Evolutionary conservation across 2,888 invertebrate species (phyloP).

Genomic region (Phlogophora meticulosa): DNA sequence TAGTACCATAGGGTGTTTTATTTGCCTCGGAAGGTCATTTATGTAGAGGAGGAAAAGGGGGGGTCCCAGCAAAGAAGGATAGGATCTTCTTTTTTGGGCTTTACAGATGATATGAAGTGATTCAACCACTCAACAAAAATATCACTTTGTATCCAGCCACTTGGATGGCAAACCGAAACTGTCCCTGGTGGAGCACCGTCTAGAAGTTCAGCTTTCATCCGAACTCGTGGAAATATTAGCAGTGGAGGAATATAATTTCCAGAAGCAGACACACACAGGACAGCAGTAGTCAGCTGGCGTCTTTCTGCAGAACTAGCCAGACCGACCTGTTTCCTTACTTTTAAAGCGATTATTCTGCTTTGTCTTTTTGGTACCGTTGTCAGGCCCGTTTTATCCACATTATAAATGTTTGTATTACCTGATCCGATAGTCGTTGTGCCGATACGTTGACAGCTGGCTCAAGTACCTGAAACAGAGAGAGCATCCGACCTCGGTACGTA

Average conservation of each 20-base stretch:
- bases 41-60: no score
- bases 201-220: slow-evolving; percentile 7
- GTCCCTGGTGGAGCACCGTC: slow-evolving; percentile 7
- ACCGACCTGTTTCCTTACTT: slow-evolving; percentile 1
- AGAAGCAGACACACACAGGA: slow-evolving; percentile 9
- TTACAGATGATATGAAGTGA: slow-evolving; percentile 3
- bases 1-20: no score
- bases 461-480: no score
- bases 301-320: slow-evolving; percentile 7
- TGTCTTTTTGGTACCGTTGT: neutral
- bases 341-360: slow-evolving; percentile 5
- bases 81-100: slow-evolving; percentile 9
- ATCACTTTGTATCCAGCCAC: slow-evolving; percentile 1
- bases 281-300: slow-evolving; percentile 9
- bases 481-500: no score
- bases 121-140: slow-evolving; percentile 10
- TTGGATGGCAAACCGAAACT: slow-evolving; percentile 16
- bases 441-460: no score
- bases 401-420: neutral
- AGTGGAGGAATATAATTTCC: slow-evolving; percentile 40
- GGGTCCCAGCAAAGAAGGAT: no score
- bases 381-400: neutral
- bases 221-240: slow-evolving; percentile 18
- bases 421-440: no score
- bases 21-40: no score